These are phyloP conservation scores for Sarcophaga peregrina DNA, from an alignment of 1,140 invertebrate species.

Conservation along the genomic window DNA sequence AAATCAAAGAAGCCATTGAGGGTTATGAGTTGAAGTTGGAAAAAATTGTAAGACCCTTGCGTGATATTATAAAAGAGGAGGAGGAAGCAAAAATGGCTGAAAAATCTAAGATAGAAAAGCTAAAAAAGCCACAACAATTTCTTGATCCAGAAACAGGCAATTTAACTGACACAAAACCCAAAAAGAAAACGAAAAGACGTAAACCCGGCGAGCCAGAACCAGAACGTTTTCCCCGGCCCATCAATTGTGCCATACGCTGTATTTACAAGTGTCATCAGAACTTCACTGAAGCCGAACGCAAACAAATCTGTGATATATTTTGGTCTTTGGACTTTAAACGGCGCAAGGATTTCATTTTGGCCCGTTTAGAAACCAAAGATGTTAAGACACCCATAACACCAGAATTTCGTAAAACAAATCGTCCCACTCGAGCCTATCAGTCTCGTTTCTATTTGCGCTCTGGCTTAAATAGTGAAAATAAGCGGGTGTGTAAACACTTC, in stretches of 20 bases:
- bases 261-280: conserved; percentile 42
- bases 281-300: conserved; percentile 43
- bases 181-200: conserved; percentile 10
- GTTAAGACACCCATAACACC: conserved; percentile 28
- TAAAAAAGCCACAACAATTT: not conserved
- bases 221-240: conserved; percentile 41
- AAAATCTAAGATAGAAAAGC: not conserved
- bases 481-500: conserved; percentile 43
- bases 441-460: conserved; percentile 42
- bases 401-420: conserved; percentile 44
- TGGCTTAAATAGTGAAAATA: conserved; percentile 39
- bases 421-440: conserved; percentile 28
- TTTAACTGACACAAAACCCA: not conserved
- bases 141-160: conserved; percentile 2
- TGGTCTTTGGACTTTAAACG: conserved; percentile 44
- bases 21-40: conserved; percentile 22
- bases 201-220: conserved; percentile 1
- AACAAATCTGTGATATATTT: conserved; percentile 38
- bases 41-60: not conserved
- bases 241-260: conserved; percentile 45
- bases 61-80: not conserved
- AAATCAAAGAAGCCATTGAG: conserved; percentile 30
- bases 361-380: conserved; percentile 41
- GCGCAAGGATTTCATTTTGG: conserved; percentile 45
- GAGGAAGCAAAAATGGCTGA: not conserved